These are phyloP conservation scores for Drosophila siamana DNA, from an alignment of 2,888 invertebrate genomes.

Conservation along the genomic window DNA sequence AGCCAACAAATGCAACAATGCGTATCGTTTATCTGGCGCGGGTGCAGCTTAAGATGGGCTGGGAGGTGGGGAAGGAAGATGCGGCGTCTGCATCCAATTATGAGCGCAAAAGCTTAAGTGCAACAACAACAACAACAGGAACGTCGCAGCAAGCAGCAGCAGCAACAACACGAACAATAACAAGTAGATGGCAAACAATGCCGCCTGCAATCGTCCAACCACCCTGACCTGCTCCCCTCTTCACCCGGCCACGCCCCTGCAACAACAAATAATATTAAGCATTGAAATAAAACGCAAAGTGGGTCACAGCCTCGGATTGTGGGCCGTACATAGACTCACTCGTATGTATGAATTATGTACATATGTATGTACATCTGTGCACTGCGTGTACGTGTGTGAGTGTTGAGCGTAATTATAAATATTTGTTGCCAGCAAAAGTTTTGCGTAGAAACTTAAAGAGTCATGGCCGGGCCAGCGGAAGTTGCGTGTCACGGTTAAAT, in stretches of 20 bases:
- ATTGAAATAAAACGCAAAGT: slow-evolving; percentile 72
- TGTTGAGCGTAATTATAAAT: slow-evolving; percentile 62
- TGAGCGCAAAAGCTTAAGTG: slow-evolving; percentile 75
- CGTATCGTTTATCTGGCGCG: slow-evolving; percentile 33
- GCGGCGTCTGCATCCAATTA: slow-evolving; percentile 70
- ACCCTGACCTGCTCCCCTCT: neutral
- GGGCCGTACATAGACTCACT: slow-evolving; percentile 19
- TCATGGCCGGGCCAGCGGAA: slow-evolving; percentile 62
- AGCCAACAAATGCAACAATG: slow-evolving; percentile 63
- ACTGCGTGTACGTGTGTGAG: slow-evolving; percentile 18
- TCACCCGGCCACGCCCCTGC: slow-evolving; percentile 20
- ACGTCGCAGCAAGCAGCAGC: slow-evolving; percentile 57
- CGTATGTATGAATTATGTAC: slow-evolving; percentile 23
- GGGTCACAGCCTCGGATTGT: slow-evolving; percentile 75
- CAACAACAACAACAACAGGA: slow-evolving; percentile 60
- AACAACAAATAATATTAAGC: slow-evolving; percentile 71
- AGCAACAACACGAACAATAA: slow-evolving; percentile 39
- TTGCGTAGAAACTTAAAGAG: slow-evolving; percentile 40
- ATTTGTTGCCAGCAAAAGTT: slow-evolving; percentile 53
- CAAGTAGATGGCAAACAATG: slow-evolving; percentile 69
- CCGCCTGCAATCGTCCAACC: slow-evolving; percentile 24
- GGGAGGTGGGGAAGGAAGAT: slow-evolving; percentile 10
- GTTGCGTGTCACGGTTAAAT: slow-evolving; percentile 74
- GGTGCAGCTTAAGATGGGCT: neutral
- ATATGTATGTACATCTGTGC: neutral